These are phyloP conservation scores for Euproctis similis DNA, from an alignment of 2,888 invertebrate genomes.

Conservation along the genomic window DNA sequence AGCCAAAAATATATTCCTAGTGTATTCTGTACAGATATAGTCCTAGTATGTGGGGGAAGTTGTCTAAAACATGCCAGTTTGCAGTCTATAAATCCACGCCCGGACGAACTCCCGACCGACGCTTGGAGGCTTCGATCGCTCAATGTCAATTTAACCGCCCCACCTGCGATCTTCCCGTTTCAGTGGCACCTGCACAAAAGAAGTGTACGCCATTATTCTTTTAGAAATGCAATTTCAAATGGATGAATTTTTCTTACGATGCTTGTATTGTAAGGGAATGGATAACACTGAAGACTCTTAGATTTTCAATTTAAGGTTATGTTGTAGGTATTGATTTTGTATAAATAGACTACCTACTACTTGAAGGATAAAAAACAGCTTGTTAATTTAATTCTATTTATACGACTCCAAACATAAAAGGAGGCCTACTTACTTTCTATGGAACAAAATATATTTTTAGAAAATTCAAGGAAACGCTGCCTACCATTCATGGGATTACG, in stretches of 20 bases:
- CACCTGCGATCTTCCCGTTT: slow-evolving; percentile 40
- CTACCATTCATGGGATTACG: too few species aligned
- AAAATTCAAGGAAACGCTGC: too few species aligned
- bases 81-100: slow-evolving; percentile 48
- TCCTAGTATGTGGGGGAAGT: slow-evolving; percentile 30
- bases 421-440: too few species aligned
- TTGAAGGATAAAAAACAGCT: slow-evolving; percentile 10
- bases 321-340: slow-evolving; percentile 21
- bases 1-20: slow-evolving; percentile 20
- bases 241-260: slow-evolving; percentile 48
- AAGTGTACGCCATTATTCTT: slow-evolving; percentile 62
- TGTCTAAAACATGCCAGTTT: slow-evolving; percentile 41
- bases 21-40: slow-evolving; percentile 24
- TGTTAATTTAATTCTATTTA: too few species aligned
- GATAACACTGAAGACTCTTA: slow-evolving; percentile 35
- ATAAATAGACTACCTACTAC: slow-evolving; percentile 18
- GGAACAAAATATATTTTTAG: too few species aligned
- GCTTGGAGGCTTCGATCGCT: slow-evolving; percentile 47
- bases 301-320: slow-evolving; percentile 36
- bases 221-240: slow-evolving; percentile 60
- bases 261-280: slow-evolving; percentile 45
- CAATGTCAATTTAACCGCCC: slow-evolving; percentile 51
- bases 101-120: slow-evolving; percentile 35
- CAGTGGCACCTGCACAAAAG: slow-evolving; percentile 49
- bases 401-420: too few species aligned